Base-by-base conservation (phyloP, 2,113 vertebrate species). In the Alosa alosa region DNA sequence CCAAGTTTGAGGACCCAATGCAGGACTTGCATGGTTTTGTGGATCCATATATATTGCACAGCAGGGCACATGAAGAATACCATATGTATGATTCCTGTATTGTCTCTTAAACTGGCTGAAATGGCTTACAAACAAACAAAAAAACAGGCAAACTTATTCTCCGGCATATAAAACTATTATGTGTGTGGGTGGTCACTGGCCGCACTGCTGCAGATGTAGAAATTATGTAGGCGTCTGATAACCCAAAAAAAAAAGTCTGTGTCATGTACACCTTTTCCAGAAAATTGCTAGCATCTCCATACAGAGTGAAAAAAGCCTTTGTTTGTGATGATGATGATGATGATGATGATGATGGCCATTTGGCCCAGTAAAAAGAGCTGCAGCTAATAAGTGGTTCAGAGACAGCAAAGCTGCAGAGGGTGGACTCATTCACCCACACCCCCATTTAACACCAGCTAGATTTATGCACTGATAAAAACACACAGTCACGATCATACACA, bases 391-490 rank as follows among this genome's bases (percentile, higher is more conserved):
- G 64, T 84, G 36, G 81, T 15, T 44, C 52, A n/a, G 17, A 1
- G 20, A 49, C 3, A 81, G 39, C 6, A 11, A 84, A 25, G n/a
- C 10, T 3, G 78, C 3, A 18, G 11, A 60, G 60, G 13, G 20
- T 22, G 50, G 64, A 82, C 52, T 83, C 68, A 78, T 75, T 91
- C 85, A 93, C 93, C 91, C 91, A 90, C 94, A 93, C 91, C 87
- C 86, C 86, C 39, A 84, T 84, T 78, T 60, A 55, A 47, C 45
- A 47, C 45, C 81, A 25, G 68, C 25, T 57, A 91, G 90, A 93
- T 94, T 84, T 91, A 94, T 94, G 92, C 92, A 89, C 55, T 88
- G 91, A 87, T 82, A 46, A 41, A 83, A 47, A 75, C 45, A 84
- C 8, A 36, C 15, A 49, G 31, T 20, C 25, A 36, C 46, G 45